Evolutionary conservation across 2,797 vertebrate species (phyloP), one percentile per base, ranked within the genome.

Genomic region (Dromococcyx pavoninus): DNA sequence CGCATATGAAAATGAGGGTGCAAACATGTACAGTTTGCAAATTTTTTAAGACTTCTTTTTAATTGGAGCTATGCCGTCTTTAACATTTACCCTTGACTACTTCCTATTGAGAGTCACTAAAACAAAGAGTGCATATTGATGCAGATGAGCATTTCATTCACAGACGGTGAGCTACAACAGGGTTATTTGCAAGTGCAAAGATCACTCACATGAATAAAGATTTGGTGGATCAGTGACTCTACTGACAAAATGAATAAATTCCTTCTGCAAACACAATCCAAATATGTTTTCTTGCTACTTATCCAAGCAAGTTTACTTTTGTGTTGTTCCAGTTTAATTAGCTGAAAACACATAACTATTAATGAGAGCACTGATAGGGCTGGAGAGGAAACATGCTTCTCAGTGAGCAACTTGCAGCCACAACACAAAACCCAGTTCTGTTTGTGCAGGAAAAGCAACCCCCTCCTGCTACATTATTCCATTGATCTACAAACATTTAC

Each of bases 401-500:
- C 75, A 54, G 95, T 83, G 92, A 95, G 77, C 85, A 96, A 91
- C 88, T 95, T 84, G 85, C 94, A 96, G 88, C 93, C 82, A 97
- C 85, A 65, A 97, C 73, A 97, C 78, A 96, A 92, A 95, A 48
- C 1, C 25, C 22, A 70, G 86, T 96, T 95, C 92, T 98, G 95
- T 97, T 97, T 97, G 93, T 93, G 91, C 70, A 95, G 96, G 76
- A 93, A 95, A 96, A 48, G 87, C 95, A 97, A 89, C 97, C 97
- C 97, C 98, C 98, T 98, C 98, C 97, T 96, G 97, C 93, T 97
- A 94, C 97, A 98, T 98, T 98, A 98, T 98, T 95, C 97, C 87
- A 97, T 81, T 97, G 97, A 98, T 97, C 95, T 94, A 96, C 96
- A 97, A 98, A 97, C 97, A 98, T 98, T 98, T 97, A 98, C 98